A percentile compares a stretch with the other conserved stretches of the same genome.
Conservation (phyloP, 92 coral and sea anemone species). For the Parazoanthus darwini region DNA sequence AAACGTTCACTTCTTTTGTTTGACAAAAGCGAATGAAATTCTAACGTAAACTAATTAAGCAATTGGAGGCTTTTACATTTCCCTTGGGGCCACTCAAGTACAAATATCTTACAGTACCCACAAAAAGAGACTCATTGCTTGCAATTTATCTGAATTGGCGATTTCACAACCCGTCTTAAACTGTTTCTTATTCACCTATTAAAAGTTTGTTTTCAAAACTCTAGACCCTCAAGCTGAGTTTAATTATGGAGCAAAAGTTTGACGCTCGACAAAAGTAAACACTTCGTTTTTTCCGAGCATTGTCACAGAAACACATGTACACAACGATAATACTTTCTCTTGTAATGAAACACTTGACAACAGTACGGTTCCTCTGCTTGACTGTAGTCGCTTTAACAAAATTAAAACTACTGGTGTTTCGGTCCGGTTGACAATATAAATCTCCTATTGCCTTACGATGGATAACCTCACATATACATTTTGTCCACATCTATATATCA, state of each 20-base stretch:
- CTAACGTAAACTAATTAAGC: slow-evolving; percentile 17
- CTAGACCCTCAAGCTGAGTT: not conserved
- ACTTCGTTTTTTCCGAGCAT: not conserved
- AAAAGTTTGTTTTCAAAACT: not conserved
- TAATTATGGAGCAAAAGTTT: not conserved
- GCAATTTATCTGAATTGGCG: not conserved
- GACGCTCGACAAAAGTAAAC: not conserved
- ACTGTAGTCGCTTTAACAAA: not conserved
- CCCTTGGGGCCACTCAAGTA: slow-evolving; percentile 26
- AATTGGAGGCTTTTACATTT: slow-evolving; percentile 18
- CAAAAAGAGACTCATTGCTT: not conserved
- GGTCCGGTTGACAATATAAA: not conserved
- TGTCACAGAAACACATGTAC: not conserved
- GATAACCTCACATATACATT: not conserved
- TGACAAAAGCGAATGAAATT: slow-evolving; percentile 8
- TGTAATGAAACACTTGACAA: not conserved
- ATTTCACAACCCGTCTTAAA: not conserved
- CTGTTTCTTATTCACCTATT: not conserved
- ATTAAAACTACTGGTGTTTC: not conserved
- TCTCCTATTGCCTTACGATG: not conserved
- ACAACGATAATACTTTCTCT: not conserved
- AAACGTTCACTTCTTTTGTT: slow-evolving; percentile 20
- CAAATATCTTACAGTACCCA: not conserved
- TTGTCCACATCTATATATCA: not conserved
- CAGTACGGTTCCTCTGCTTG: not conserved